A percentile compares a stretch with the other conserved stretches of the same genome.
These are phyloP conservation scores for Horisme vitalbata DNA, from an alignment of 2,888 invertebrate species.

Conservation along the genomic window DNA sequence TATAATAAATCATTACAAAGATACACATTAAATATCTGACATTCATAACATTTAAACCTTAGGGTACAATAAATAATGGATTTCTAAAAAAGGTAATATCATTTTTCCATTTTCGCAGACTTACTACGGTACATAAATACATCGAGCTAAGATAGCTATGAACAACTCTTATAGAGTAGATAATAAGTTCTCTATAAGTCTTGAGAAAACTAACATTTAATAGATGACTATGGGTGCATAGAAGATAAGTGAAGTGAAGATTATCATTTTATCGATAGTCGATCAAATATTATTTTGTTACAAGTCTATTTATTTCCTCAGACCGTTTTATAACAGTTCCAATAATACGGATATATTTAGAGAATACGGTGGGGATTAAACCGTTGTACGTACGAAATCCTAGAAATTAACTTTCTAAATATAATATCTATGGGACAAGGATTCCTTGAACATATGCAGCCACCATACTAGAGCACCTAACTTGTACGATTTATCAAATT, in stretches of 20 bases:
- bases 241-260: slow-evolving; percentile 29
- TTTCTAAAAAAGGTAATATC: slow-evolving; percentile 11
- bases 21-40: slow-evolving; percentile 10
- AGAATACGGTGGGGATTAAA: slow-evolving; percentile 18
- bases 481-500: slow-evolving; percentile 27
- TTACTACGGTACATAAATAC: no score
- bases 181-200: no score
- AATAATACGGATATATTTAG: no score
- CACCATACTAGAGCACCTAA: slow-evolving; percentile 35
- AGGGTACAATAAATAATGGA: slow-evolving; percentile 10
- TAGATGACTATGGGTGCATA: slow-evolving; percentile 23
- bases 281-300: slow-evolving; percentile 17
- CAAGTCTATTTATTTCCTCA: no score
- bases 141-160: no score
- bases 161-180: no score
- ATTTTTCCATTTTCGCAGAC: slow-evolving; percentile 2
- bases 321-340: no score
- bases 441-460: slow-evolving; percentile 25
- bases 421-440: slow-evolving; percentile 25
- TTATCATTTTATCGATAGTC: slow-evolving; percentile 23
- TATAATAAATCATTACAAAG: slow-evolving; percentile 4
- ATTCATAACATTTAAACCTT: slow-evolving; percentile 13
- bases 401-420: slow-evolving; percentile 5
- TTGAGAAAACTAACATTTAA: no score
- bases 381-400: slow-evolving; percentile 11